Conservation (phyloP, 2,113 vertebrate genomes). For the Sorex araneus region DNA sequence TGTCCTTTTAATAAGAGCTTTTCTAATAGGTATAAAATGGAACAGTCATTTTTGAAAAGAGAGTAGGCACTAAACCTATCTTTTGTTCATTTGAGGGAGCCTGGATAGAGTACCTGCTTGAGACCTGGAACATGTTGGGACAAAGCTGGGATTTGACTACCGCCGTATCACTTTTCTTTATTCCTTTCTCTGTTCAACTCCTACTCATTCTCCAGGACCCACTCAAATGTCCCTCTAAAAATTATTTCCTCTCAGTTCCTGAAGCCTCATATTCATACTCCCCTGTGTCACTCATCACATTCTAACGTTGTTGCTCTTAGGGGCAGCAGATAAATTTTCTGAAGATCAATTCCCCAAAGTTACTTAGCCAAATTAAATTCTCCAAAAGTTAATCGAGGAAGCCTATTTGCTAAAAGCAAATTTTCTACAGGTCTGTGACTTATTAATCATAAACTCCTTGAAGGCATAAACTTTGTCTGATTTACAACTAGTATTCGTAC, state of each 20-base stretch:
- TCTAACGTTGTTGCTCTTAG: constrained; percentile 63
- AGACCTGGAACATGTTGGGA: not conserved
- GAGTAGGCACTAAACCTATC: not conserved
- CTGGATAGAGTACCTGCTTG: not conserved
- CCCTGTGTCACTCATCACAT: constrained; percentile 51
- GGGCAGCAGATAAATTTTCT: constrained; percentile 71
- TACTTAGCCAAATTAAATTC: constrained; percentile 82
- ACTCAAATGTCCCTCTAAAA: not conserved
- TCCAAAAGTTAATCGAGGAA: constrained; percentile 78
- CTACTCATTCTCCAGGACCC: constrained; percentile 56
- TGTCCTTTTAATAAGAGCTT: too few species aligned
- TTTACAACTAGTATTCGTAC: not conserved
- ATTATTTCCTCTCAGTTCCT: constrained; percentile 24
- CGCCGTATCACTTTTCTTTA: not conserved
- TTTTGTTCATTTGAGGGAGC: not conserved
- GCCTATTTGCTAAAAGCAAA: constrained; percentile 75
- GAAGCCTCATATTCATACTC: constrained; percentile 38
- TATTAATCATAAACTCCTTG: constrained; percentile 67
- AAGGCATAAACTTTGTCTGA: constrained; percentile 65
- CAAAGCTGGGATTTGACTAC: not conserved
- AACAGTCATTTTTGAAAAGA: constrained; percentile 34
- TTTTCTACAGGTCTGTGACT: constrained; percentile 76
- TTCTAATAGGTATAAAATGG: too few species aligned
- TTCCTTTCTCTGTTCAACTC: constrained; percentile 33
- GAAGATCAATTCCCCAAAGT: constrained; percentile 71